phyloP scores from a whole-genome alignment of 2,797 vertebrate genomes.

The Glossophaga mutica region DNA sequence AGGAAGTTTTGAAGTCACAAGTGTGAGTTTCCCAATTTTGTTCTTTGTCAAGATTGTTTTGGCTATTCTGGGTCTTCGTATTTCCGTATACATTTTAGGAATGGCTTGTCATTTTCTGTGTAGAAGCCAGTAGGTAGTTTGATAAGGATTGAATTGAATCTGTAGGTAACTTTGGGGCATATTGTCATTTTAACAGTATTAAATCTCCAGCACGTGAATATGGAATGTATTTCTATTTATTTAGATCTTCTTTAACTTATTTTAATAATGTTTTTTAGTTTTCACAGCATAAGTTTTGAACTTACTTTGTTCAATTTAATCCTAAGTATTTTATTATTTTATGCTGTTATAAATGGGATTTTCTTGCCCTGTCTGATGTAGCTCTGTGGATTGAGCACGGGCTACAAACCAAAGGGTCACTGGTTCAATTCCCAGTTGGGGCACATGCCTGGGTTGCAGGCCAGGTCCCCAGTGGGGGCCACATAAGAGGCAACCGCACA shows the following conservation, averaged over 20 bases:
- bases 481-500: too few relatives aligned
- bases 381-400: too few relatives aligned
- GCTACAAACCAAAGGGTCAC: too few relatives aligned
- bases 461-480: too few relatives aligned
- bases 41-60: background rate
- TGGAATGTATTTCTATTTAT: background rate
- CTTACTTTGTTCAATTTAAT: background rate
- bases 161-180: background rate
- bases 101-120: background rate
- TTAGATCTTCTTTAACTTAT: slow-evolving; percentile 4
- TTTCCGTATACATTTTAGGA: background rate
- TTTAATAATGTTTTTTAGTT: background rate
- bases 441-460: too few relatives aligned
- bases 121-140: background rate
- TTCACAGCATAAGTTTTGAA: background rate
- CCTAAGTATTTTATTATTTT: background rate
- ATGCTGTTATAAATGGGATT: background rate
- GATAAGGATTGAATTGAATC: background rate
- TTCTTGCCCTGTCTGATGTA: too few relatives aligned
- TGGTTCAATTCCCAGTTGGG: too few relatives aligned
- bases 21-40: background rate
- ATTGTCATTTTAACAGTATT: slow-evolving; percentile 7
- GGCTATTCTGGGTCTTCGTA: background rate
- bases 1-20: slow-evolving; percentile 24
- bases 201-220: background rate